Base-by-base conservation (phyloP, 2,113 vertebrate species). In the Malaclemys terrapin region DNA sequence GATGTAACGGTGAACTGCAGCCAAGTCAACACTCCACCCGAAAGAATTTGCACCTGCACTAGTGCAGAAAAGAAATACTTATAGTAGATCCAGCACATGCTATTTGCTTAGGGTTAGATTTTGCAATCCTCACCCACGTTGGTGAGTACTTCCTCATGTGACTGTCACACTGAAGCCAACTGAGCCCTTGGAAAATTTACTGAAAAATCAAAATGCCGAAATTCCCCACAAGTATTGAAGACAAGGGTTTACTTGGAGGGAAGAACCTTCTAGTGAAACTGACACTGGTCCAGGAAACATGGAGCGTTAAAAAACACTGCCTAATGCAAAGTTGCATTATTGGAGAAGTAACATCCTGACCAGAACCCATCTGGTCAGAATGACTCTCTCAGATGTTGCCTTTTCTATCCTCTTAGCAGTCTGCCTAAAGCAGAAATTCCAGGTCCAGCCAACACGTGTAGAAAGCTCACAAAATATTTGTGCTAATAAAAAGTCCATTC, bases 201-300 rank as follows among this genome's bases (percentile, higher is more conserved):
- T 29, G 16, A 52, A 24, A 8, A 72, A 6, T 59, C 45, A 50
- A 59, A 53, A 59, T 45, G 45, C 12, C 31, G 47, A 47, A 38
- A 47, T 65, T 54, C 14, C 20, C 35, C 49, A 16, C 31, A 2
- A 49, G 13, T 8, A 1, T 6, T 4, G 49, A 59, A 85, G 53
- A 10, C 1, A 0, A 12, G 29, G 45, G 5, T 7, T n/a, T 16
- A 27, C 12, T 4, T 72, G n/a, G 16, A 65, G 7, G 13, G 69
- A 20, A 1, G 83, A 56, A 42, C 2, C 11, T 11, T 8, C n/a
- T 45, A 57, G 78, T 3, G 27, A 7, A 20, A 38, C 5, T 52
- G 45, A 87, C 27, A 59, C 20, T n/a, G 2, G 2, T 3, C 14
- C 57, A 38, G 6, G 87, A 65, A 56, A 72, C 16, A 4, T 29